A percentile compares a stretch with the other conserved stretches of the same genome.
phyloP scores from a whole-genome alignment of 1,140 invertebrate species.

The Nymphalis io region DNA sequence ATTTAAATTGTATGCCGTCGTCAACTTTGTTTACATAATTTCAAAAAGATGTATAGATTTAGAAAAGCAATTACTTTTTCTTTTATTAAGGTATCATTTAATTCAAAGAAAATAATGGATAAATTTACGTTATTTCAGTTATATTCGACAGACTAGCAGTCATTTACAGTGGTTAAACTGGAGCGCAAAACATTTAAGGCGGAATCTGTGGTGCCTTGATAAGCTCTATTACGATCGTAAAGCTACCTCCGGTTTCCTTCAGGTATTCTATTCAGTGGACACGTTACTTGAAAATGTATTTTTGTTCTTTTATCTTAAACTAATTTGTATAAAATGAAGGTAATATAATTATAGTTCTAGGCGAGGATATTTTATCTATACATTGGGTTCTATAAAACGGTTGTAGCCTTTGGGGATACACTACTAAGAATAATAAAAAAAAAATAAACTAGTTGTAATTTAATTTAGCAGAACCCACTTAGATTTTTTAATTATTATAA shows the following conservation, averaged over 20 bases:
- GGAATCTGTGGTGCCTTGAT: slow-evolving; percentile 45
- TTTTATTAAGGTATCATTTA: neutral
- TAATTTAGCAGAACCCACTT: too few relatives aligned
- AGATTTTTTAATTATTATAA: too few relatives aligned
- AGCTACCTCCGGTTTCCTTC: slow-evolving; percentile 47
- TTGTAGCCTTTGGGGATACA: too few relatives aligned
- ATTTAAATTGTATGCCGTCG: neutral
- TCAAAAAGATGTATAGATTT: neutral
- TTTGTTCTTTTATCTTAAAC: slow-evolving; percentile 20
- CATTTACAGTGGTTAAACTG: slow-evolving; percentile 25
- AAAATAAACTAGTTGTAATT: too few relatives aligned
- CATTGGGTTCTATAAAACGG: too few relatives aligned
- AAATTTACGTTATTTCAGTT: neutral
- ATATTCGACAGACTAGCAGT: slow-evolving; percentile 13
- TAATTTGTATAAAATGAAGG: slow-evolving; percentile 5
- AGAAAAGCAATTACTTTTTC: neutral
- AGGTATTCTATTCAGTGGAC: slow-evolving; percentile 34
- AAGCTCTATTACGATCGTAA: slow-evolving; percentile 52
- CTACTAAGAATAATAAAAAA: too few relatives aligned
- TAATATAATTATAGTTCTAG: neutral
- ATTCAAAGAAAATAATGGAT: neutral
- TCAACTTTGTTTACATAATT: neutral
- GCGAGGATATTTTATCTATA: neutral
- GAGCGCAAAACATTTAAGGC: slow-evolving; percentile 51
- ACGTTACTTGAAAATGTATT: slow-evolving; percentile 28